Conservation (phyloP, 2,888 invertebrate genomes). For the Dinocampus coccinellae region DNA sequence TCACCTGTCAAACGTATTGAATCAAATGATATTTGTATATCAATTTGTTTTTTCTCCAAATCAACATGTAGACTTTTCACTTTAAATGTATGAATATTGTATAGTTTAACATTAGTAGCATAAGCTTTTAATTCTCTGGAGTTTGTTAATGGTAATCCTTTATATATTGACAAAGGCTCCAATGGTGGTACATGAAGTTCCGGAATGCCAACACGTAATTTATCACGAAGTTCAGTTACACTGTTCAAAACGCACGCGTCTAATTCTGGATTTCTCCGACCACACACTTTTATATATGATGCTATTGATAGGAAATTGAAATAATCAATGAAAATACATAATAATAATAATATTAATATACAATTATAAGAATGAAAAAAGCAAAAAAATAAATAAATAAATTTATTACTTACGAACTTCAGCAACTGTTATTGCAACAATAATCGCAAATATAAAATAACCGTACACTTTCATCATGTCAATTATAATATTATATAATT, state of each 20-base stretch:
- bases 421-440: slow-evolving; percentile 38
- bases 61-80: slow-evolving; percentile 46
- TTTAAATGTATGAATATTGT: slow-evolving; percentile 49
- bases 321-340: neutral
- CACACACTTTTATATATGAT: slow-evolving; percentile 59
- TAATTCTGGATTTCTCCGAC: slow-evolving; percentile 56
- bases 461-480: slow-evolving; percentile 7
- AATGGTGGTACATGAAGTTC: slow-evolving; percentile 58
- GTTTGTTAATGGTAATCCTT: slow-evolving; percentile 50
- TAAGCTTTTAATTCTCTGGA: slow-evolving; percentile 51
- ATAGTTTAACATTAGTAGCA: slow-evolving; percentile 51
- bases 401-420: slow-evolving; percentile 57
- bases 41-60: slow-evolving; percentile 45
- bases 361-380: neutral
- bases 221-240: slow-evolving; percentile 43
- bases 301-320: slow-evolving; percentile 48
- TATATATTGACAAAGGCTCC: slow-evolving; percentile 56
- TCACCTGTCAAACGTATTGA: slow-evolving; percentile 47
- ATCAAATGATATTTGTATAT: slow-evolving; percentile 43
- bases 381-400: neutral
- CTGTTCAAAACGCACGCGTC: slow-evolving; percentile 55
- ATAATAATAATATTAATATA: neutral
- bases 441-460: slow-evolving; percentile 27
- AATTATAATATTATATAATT: neutral
- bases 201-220: slow-evolving; percentile 56